phyloP scores from a whole-genome alignment of 2,113 vertebrate species.

The Poeciliopsis turrubarensis region DNA sequence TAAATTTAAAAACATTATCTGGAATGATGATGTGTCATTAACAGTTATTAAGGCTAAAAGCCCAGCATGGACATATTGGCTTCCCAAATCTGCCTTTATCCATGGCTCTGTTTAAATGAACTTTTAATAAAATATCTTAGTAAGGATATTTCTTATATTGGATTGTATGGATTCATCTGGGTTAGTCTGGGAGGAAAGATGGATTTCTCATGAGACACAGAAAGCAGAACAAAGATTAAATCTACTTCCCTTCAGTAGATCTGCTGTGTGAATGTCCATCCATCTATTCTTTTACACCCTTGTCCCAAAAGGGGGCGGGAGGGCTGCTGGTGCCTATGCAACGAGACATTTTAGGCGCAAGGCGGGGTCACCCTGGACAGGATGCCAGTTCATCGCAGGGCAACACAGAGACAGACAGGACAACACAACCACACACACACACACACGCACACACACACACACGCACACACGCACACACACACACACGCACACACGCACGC shows the following conservation, averaged over 20 bases:
- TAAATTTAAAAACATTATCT: neutral
- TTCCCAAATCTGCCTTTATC: neutral
- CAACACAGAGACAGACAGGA: too few species aligned
- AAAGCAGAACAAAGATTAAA: slow-evolving; percentile 31
- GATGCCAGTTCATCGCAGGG: too few species aligned
- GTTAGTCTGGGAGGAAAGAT: neutral
- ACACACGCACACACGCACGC: too few species aligned
- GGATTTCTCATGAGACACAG: slow-evolving; percentile 2
- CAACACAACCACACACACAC: too few species aligned
- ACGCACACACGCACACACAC: too few species aligned
- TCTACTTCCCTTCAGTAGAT: neutral
- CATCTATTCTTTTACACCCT: too few species aligned
- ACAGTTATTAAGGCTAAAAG: neutral
- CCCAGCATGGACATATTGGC: neutral
- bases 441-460: too few species aligned
- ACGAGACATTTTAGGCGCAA: too few species aligned
- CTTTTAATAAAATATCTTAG: neutral
- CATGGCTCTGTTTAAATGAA: neutral
- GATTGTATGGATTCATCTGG: neutral
- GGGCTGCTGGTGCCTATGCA: too few species aligned
- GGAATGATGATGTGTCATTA: neutral
- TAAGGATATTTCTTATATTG: neutral
- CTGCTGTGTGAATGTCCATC: neutral
- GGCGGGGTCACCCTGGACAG: too few species aligned
- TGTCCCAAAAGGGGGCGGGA: too few species aligned